Evolutionary conservation across 1,140 invertebrate species (phyloP).

Genomic region (Pogonognathellus flavescens): DNA sequence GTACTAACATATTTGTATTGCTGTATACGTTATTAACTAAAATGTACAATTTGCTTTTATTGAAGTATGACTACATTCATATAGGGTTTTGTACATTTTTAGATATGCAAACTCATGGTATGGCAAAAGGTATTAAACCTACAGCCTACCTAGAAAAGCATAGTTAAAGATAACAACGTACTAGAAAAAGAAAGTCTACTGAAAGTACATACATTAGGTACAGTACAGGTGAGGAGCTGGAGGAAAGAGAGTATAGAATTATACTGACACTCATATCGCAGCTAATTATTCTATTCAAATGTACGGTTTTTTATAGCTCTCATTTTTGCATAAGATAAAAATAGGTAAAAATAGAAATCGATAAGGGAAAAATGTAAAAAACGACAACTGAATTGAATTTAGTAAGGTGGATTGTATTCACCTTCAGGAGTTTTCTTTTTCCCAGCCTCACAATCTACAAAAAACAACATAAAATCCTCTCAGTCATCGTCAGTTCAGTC

Average conservation of each 20-base stretch:
- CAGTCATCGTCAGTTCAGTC: slow-evolving; percentile 28
- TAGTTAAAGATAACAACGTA: not conserved
- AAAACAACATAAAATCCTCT: slow-evolving; percentile 51
- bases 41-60: too few relatives aligned
- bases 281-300: too few relatives aligned
- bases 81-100: too few relatives aligned
- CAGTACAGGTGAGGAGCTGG: slow-evolving; percentile 9
- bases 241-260: not conserved
- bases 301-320: too few relatives aligned
- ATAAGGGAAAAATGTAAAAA: slow-evolving; percentile 30
- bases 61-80: too few relatives aligned
- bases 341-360: slow-evolving; percentile 22
- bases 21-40: too few relatives aligned
- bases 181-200: slow-evolving; percentile 37
- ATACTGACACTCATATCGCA: too few relatives aligned
- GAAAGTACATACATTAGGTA: slow-evolving; percentile 33
- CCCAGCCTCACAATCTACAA: slow-evolving; percentile 53
- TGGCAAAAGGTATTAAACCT: too few relatives aligned
- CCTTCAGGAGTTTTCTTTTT: slow-evolving; percentile 50
- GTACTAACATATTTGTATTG: too few relatives aligned
- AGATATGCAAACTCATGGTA: too few relatives aligned
- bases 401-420: slow-evolving; percentile 51
- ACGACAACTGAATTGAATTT: slow-evolving; percentile 29
- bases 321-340: not conserved
- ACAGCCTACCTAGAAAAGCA: not conserved